phyloP scores from a whole-genome alignment of 1,140 invertebrate species.

The Bombus turneri region DNA sequence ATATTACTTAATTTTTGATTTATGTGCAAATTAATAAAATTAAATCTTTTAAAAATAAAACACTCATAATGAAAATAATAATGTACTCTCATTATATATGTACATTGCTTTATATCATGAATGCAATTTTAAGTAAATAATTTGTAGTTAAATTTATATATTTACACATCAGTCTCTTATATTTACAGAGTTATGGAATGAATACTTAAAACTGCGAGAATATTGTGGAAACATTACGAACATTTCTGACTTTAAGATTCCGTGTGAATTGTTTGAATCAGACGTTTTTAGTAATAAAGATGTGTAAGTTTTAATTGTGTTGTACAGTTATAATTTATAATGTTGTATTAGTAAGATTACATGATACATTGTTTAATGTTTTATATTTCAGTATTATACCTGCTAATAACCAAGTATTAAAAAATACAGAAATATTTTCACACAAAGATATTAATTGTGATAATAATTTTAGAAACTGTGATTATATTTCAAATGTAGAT shows the following conservation, averaged over 20 bases:
- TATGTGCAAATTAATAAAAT: not conserved
- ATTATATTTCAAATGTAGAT: slow-evolving; percentile 43
- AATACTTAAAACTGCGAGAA: slow-evolving; percentile 60
- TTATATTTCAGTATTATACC: slow-evolving; percentile 23
- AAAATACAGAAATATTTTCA: not conserved
- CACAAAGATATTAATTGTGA: slow-evolving; percentile 28
- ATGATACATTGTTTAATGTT: not conserved
- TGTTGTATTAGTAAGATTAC: not conserved
- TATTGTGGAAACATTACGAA: slow-evolving; percentile 52
- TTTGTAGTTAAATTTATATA: not conserved
- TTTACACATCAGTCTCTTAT: slow-evolving; percentile 13
- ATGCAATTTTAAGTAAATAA: not conserved
- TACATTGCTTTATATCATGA: not conserved
- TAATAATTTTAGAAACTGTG: slow-evolving; percentile 8
- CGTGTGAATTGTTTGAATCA: slow-evolving; percentile 13
- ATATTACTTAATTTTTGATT: not conserved
- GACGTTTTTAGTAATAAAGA: slow-evolving; percentile 35
- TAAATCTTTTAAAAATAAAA: not conserved
- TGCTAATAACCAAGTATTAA: not conserved
- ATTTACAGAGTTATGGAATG: slow-evolving; percentile 69
- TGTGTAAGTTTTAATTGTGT: slow-evolving; percentile 43
- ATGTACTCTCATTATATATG: not conserved
- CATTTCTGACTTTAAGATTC: slow-evolving; percentile 18
- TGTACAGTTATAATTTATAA: slow-evolving; percentile 15
- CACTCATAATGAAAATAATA: not conserved